Evolutionary conservation across 2,888 invertebrate species (phyloP), one percentile per base, ranked within the genome.

Genomic region (Drosophila yooni): DNA sequence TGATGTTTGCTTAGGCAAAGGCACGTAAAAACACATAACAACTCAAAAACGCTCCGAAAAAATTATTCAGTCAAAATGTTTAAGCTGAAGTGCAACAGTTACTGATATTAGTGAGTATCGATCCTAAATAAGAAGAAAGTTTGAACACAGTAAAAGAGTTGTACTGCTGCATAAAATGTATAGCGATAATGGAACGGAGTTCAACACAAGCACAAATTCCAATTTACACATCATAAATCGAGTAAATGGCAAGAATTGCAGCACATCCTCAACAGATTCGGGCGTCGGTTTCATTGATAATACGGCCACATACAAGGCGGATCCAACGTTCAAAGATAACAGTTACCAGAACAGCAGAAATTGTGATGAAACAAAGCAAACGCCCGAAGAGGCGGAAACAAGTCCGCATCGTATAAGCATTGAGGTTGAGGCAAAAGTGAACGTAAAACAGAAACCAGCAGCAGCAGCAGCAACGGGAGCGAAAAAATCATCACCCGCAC

Each of bases 211-310:
- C 59, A 61, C 65, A 58, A 65, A 56, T 58, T 64, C 64, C 31
- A 83, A 74, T 46, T 57, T 66, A 36, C 81, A 82, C 34, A 75
- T 72, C 29, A 77, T 69, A 60, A 88, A 85, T 56, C 62, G 85
- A 54, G 64, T 78, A 18, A 82, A 77, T 43, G 83, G 80, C 48
- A 86, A 86, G 59, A 88, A 88, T 63, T 83, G 90, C 77, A 91
- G 92, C 73, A 88, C 92, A 70, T 90, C 91, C 34, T 92, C 92
- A 54, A 89, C 91, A 65, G 93, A 93, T 80, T 93, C 92, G 21
- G 93, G 92, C 40, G 91, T 92, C 40, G 86, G 91, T 67, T 78
- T 91, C 38, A 87, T 88, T 70, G 92, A 92, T 58, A 91, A 84
- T 66, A 79, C 75, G 29, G 82, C 90, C 15, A 64, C 73, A 40